Evolutionary conservation across 2,113 vertebrate species (phyloP).

Genomic region (Percopsis transmontana): DNA sequence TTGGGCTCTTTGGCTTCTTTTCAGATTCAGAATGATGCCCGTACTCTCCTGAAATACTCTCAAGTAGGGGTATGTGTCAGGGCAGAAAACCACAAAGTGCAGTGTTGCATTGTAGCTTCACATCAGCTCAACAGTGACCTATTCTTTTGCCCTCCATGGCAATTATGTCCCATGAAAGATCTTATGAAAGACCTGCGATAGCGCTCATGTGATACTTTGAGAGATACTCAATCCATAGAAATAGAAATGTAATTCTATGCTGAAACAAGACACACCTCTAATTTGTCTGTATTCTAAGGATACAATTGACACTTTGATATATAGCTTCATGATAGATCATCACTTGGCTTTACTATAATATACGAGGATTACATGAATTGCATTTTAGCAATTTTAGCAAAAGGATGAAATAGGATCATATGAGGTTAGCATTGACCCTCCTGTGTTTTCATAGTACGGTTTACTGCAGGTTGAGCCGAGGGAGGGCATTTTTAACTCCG

Average conservation of each 20-base stretch:
- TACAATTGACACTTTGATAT: conserved; percentile 52
- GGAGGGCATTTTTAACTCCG: conserved; percentile 35
- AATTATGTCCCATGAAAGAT: conserved; percentile 43
- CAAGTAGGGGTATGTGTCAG: conserved; percentile 55
- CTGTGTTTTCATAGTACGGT: conserved; percentile 38
- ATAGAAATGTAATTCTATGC: conserved; percentile 68
- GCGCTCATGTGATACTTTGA: conserved; percentile 10
- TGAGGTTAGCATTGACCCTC: conserved; percentile 28
- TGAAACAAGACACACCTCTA: conserved; percentile 48
- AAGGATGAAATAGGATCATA: conserved; percentile 17
- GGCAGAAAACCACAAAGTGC: conserved; percentile 58
- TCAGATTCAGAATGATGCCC: conserved; percentile 36
- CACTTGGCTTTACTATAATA: conserved; percentile 22
- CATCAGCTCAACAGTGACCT: conserved; percentile 39
- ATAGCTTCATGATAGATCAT: conserved; percentile 45
- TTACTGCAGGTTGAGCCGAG: conserved; percentile 46
- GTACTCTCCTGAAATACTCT: conserved; percentile 53
- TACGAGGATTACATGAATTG: conserved; percentile 14
- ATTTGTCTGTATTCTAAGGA: conserved; percentile 36
- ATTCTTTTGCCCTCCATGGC: conserved; percentile 37
- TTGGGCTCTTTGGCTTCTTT: conserved; percentile 22
- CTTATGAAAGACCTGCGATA: conserved; percentile 52
- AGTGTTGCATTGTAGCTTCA: conserved; percentile 42
- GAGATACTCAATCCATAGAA: conserved; percentile 59
- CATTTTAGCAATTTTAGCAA: neutral